These are phyloP conservation scores for Ctenopoma kingsleyae DNA, from an alignment of 2,797 vertebrate genomes.

Conservation along the genomic window DNA sequence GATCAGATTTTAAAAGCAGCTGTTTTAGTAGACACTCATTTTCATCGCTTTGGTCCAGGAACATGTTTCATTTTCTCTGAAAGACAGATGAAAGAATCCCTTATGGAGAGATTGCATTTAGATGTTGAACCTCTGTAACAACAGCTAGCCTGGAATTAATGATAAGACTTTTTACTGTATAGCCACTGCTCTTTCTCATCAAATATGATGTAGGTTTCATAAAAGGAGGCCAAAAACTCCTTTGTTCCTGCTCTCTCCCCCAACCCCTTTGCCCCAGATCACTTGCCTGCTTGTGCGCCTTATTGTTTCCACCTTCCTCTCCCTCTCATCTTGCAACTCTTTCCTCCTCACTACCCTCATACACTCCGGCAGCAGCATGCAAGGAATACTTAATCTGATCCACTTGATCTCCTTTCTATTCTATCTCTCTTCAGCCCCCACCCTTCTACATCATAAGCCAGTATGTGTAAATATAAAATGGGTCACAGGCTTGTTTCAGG, in stretches of 20 bases:
- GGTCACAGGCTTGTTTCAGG: slow-evolving; percentile 46
- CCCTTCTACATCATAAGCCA: slow-evolving; percentile 10
- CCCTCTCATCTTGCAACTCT: slow-evolving; percentile 10
- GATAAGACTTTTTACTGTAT: slow-evolving; percentile 2
- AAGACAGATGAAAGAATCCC: background rate
- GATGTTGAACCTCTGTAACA: background rate
- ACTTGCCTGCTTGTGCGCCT: slow-evolving; percentile 39
- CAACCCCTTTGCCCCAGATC: slow-evolving; percentile 47
- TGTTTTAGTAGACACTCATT: background rate
- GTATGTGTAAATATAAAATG: slow-evolving; percentile 45
- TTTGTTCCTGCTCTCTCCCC: slow-evolving; percentile 22
- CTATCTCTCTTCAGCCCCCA: slow-evolving; percentile 11
- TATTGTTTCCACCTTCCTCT: slow-evolving; percentile 52
- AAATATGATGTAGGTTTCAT: slow-evolving; percentile 12
- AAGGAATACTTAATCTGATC: slow-evolving; percentile 45
- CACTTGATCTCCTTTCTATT: slow-evolving; percentile 38
- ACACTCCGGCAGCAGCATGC: slow-evolving; percentile 33
- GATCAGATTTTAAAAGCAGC: background rate
- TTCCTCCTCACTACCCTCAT: slow-evolving; percentile 30
- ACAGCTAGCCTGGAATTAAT: background rate
- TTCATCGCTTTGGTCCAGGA: background rate
- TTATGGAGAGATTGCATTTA: background rate
- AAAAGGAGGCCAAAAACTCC: slow-evolving; percentile 42
- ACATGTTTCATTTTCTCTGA: slow-evolving; percentile 3
- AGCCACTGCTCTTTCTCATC: slow-evolving; percentile 13